phyloP scores from a whole-genome alignment of 2,113 vertebrate species.

The Syrrhaptes paradoxus region DNA sequence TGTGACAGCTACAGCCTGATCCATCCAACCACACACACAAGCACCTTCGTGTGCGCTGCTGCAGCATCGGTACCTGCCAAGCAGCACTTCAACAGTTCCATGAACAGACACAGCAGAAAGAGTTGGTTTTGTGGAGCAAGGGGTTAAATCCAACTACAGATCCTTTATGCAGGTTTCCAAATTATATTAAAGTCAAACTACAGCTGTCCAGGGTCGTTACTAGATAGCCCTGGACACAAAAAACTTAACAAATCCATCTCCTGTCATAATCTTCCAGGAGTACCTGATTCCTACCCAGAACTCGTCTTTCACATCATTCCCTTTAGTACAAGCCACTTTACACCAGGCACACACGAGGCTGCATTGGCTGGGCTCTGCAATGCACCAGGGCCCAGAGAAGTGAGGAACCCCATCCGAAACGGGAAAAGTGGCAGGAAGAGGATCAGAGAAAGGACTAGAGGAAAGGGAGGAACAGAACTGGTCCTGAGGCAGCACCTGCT shows the following conservation, averaged over 20 bases:
- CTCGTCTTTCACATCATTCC: neutral
- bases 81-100: accelerated
- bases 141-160: neutral
- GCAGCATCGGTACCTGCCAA: neutral
- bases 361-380: neutral
- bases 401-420: neutral
- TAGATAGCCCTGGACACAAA: neutral
- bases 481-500: neutral
- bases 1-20: neutral
- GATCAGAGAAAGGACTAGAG: neutral
- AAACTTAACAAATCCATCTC: neutral
- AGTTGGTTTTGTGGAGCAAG: neutral
- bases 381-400: neutral
- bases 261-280: neutral
- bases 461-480: neutral
- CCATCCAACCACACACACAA: neutral
- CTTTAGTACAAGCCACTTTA: neutral
- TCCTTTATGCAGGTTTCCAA: neutral
- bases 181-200: neutral
- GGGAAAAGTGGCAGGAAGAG: neutral
- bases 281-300: neutral
- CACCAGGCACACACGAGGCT: neutral
- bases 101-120: neutral
- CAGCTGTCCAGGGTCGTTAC: neutral
- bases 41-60: neutral